Evolutionary conservation across 64 coral and sea anemone genomes (phyloP).

Genomic region (Actinia equina): DNA sequence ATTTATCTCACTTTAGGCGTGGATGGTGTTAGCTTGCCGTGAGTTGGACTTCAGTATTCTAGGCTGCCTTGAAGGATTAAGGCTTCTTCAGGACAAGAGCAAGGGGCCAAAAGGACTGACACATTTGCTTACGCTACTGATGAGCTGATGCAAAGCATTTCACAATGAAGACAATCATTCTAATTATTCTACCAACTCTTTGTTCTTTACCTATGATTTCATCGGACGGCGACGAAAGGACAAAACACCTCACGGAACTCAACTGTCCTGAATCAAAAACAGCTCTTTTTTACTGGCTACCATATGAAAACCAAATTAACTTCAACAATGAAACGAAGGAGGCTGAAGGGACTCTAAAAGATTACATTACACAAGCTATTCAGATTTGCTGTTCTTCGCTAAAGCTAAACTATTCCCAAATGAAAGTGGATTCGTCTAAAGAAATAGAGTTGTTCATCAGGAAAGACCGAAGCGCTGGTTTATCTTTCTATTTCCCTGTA

Average conservation of each 20-base stretch:
- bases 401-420: constrained; percentile 32
- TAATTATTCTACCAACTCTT: neutral
- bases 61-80: too few relatives aligned
- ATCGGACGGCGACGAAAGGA: neutral
- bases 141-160: neutral
- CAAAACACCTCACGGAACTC: neutral
- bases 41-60: too few relatives aligned
- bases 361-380: constrained; percentile 10
- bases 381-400: constrained; percentile 35
- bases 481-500: constrained; percentile 60
- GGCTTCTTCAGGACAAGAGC: too few relatives aligned
- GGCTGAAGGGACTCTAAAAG: neutral
- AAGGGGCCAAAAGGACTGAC: too few relatives aligned
- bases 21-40: too few relatives aligned
- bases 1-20: too few relatives aligned
- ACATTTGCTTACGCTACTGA: too few relatives aligned
- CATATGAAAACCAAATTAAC: neutral
- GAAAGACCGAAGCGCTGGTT: constrained; percentile 9
- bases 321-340: too few relatives aligned
- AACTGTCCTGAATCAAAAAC: neutral
- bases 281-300: constrained; percentile 13
- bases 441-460: constrained; percentile 45
- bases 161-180: neutral
- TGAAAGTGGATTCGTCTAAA: constrained; percentile 51
- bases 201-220: neutral